Evolutionary conservation across 1,140 invertebrate species (phyloP).

Genomic region (Sarcophaga peregrina): DNA sequence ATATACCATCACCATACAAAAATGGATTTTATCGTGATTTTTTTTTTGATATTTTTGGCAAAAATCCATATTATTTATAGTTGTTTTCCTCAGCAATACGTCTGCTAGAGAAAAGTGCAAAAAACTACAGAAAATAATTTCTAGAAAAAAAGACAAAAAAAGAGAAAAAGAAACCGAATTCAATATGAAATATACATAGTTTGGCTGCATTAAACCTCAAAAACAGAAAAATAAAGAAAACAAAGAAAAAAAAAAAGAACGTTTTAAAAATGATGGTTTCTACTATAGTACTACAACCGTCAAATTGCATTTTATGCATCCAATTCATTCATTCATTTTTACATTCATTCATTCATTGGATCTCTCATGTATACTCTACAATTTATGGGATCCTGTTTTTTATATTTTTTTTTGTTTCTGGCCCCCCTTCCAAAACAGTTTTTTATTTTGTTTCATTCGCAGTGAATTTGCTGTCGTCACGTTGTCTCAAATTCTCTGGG

Average conservation of each 20-base stretch:
- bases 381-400: neutral
- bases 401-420: neutral
- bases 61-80: conserved; percentile 25
- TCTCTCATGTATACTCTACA: neutral
- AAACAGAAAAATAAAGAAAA: neutral
- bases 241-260: too few relatives aligned
- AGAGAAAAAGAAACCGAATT: too few relatives aligned
- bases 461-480: conserved; percentile 21
- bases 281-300: neutral
- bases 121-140: neutral
- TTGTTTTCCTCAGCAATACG: neutral
- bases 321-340: neutral
- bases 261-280: neutral
- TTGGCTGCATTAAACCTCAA: neutral
- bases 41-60: neutral
- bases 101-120: neutral
- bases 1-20: neutral
- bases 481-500: conserved; percentile 21
- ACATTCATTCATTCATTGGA: neutral
- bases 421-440: neutral
- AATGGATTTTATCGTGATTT: neutral
- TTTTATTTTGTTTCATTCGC: neutral
- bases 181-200: conserved; percentile 10
- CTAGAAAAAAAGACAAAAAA: too few relatives aligned
- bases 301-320: conserved; percentile 15